Evolutionary conservation across 2,888 invertebrate genomes (phyloP), one percentile per base, ranked within the genome.

Genomic region (Drosophila demipolita): DNA sequence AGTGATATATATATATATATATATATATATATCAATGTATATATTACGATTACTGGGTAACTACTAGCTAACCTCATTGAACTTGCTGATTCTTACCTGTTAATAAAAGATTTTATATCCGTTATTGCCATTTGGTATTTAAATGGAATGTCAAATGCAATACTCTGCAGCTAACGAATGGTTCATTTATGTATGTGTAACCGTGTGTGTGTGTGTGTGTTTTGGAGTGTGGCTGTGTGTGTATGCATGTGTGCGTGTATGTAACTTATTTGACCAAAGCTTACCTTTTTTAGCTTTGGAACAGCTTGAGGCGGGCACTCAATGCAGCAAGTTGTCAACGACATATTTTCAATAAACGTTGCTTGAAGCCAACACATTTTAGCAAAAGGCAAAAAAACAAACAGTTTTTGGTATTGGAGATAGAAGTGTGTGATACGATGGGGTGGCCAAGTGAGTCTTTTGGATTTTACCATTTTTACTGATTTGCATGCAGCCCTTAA

Each of bases 61-160:
- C 9, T 20, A 20, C 7, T 17, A 35, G 55, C 17, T 40, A 0
- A 23, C 1, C 32, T 15, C 38, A 12, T 17, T 4, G 2, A 29
- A 6, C 6, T 23, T 38, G 48, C 17, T 54, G 32, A 4, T 20
- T 6, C 12, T 3, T 6, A 15, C 17, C 17, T 23, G 36, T 58
- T 50, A 55, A 77, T 59, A 69, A 66, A 55, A 59, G 63, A 74
- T 63, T 75, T 68, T 53, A 62, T 23, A 32, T 58, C 17, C 38
- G 50, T 49, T 66, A 33, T 63, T 64, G 70, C 38, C 48, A 63
- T 79, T 75, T 75, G 75, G 53, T 35, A 87, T 83, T 83, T 74
- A 71, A 85, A 87, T 85, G 73, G 70, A 85, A 79, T 85, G 73
- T 76, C 70, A 68, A 67, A 79, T 68, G 66, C 68, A 78, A 70